A percentile compares a stretch with the other conserved stretches of the same genome.
phyloP scores from a whole-genome alignment of 2,888 invertebrate genomes.

The Brassicogethes aeneus region DNA sequence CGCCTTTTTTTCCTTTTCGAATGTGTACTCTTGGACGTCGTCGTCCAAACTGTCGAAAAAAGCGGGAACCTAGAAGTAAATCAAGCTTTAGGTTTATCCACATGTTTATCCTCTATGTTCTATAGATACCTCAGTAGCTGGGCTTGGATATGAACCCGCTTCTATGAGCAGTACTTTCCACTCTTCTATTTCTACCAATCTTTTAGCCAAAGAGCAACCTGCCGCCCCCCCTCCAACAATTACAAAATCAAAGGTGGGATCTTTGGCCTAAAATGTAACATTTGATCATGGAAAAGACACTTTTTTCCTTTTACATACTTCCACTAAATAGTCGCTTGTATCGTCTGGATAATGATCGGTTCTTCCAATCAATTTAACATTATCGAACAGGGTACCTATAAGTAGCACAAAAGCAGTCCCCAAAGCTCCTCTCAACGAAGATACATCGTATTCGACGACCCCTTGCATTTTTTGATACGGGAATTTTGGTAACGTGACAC shows the following conservation, averaged over 20 bases:
- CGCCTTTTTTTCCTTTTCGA: constrained; percentile 23
- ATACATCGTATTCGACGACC: constrained; percentile 12
- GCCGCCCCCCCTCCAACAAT: constrained; percentile 45
- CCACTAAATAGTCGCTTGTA: constrained; percentile 17
- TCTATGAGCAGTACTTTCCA: constrained; percentile 36
- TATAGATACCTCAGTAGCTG: constrained; percentile 22
- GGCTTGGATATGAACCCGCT: constrained; percentile 31
- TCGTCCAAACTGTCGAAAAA: constrained; percentile 22
- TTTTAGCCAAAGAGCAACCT: constrained; percentile 43
- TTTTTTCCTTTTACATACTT: too few species aligned
- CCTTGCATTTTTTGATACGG: neutral
- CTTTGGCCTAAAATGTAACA: constrained; percentile 10
- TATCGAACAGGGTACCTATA: constrained; percentile 25
- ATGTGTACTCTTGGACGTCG: constrained; percentile 30
- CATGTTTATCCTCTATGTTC: too few species aligned
- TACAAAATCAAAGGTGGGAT: constrained; percentile 38
- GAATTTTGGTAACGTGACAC: too few species aligned
- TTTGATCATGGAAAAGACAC: too few species aligned
- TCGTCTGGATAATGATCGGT: constrained; percentile 24
- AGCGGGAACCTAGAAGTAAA: constrained; percentile 21
- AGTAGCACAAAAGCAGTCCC: constrained; percentile 25
- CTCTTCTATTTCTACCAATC: constrained; percentile 35
- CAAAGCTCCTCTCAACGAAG: constrained; percentile 22
- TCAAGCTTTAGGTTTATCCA: neutral
- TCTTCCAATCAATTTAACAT: constrained; percentile 22